Base-by-base conservation (phyloP, 2,797 vertebrate genomes). In the Sebastes elongatus region DNA sequence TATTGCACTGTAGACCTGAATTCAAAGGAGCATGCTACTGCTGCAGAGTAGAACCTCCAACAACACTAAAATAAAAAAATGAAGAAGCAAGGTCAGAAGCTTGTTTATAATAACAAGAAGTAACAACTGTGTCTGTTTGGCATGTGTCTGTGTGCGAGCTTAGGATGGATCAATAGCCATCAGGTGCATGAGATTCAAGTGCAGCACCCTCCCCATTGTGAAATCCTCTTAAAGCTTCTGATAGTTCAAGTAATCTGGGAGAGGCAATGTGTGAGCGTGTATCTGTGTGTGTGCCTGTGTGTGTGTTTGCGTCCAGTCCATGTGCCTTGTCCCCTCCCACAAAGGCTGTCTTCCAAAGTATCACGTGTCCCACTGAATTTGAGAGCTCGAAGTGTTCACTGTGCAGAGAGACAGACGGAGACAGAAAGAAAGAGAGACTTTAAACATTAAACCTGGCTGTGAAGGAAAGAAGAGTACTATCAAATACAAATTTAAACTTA, bases 141-240 rank as follows among this genome's bases (percentile, higher is more conserved):
- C 57, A 69, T 49, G 68, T 78, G 77, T 83, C 55, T 75, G 65
- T 76, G 78, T 63, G 73, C 42, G 11, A 85, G 86, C 77, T 92
- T 84, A 84, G 74, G 62, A 61, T 79, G 83, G 89, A 93, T 95
- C 92, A 93, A 93, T 92, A 83, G 79, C 87, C 86, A 89, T 88
- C 88, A 93, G 92, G 90, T 91, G 79, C 89, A 87, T 78, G 82
- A 81, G 90, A 92, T 87, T 92, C 89, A 80, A 89, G 86, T 81
- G 80, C 83, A 80, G 75, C 87, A 76, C 71, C 81, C 85, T 74
- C 78, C 84, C 82, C 83, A 88, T 76, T 68, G 86, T 80, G 79
- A 90, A 94, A 95, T 93, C 93, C 92, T 93, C 89, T 93, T 92
- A 94, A 89, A 89, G 88, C 91, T 74, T 62, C 83, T 85, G 92